These are phyloP conservation scores for Tinamus major DNA, from an alignment of 2,797 vertebrate species.

Conservation along the genomic window DNA sequence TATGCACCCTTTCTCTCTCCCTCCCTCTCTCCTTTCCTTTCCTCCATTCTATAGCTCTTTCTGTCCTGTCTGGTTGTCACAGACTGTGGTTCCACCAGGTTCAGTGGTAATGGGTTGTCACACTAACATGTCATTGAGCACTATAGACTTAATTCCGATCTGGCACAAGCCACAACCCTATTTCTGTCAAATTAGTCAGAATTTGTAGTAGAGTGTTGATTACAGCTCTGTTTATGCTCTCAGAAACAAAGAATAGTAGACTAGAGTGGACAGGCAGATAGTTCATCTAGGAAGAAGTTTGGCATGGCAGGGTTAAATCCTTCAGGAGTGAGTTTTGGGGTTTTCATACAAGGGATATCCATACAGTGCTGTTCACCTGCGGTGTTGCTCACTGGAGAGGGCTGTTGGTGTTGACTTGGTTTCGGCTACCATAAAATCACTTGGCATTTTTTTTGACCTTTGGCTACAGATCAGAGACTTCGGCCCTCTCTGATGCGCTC, in stretches of 20 bases:
- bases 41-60: background rate
- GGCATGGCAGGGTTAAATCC: rapidly evolving
- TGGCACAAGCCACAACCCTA: background rate
- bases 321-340: background rate
- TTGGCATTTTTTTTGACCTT: background rate
- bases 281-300: background rate
- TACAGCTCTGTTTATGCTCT: background rate
- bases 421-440: background rate
- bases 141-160: background rate
- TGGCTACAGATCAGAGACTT: background rate
- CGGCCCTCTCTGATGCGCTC: background rate
- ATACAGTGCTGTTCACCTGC: background rate
- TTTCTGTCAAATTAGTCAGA: background rate
- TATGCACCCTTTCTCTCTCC: background rate
- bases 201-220: background rate
- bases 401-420: background rate
- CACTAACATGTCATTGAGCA: rapidly evolving
- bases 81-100: background rate
- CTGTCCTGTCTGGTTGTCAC: background rate
- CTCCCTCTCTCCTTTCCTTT: background rate
- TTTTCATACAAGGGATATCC: background rate
- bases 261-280: background rate
- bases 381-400: background rate
- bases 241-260: background rate
- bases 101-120: background rate